phyloP scores from a whole-genome alignment of 2,888 invertebrate species.

The Altica lythri region DNA sequence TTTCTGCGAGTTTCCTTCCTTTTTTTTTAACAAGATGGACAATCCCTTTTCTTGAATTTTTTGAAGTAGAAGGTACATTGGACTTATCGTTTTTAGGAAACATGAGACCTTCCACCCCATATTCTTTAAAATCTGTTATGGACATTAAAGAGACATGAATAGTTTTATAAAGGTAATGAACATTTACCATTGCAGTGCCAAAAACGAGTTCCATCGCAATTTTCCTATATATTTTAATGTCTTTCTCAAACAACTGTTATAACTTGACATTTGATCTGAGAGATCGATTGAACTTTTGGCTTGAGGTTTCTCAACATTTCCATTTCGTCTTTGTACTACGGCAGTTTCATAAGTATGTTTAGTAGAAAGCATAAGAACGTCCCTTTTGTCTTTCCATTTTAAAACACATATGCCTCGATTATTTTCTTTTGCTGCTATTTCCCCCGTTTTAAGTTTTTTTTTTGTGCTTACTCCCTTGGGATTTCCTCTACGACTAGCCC shows the following conservation, averaged over 20 bases:
- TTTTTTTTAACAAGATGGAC: too few species aligned
- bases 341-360: constrained; percentile 35
- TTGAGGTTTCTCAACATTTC: too few species aligned
- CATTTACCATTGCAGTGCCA: background rate
- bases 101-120: background rate
- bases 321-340: background rate
- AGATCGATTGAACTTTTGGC: constrained; percentile 37
- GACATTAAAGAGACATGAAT: background rate
- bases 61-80: background rate
- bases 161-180: background rate
- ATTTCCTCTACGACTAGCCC: background rate
- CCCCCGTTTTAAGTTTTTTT: background rate
- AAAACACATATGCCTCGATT: constrained; percentile 8
- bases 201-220: constrained; percentile 12
- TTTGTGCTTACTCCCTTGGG: background rate
- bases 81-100: background rate
- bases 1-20: too few species aligned
- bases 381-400: constrained; percentile 47
- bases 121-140: background rate
- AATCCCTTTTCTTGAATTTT: background rate
- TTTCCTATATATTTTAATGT: constrained; percentile 35
- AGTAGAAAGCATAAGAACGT: constrained; percentile 44
- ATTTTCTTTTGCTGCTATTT: background rate
- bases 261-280: constrained; percentile 36
- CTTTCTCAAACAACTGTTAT: constrained; percentile 30